These are phyloP conservation scores for Cynopterus sphinx DNA, from an alignment of 2,797 vertebrate genomes.

Conservation along the genomic window DNA sequence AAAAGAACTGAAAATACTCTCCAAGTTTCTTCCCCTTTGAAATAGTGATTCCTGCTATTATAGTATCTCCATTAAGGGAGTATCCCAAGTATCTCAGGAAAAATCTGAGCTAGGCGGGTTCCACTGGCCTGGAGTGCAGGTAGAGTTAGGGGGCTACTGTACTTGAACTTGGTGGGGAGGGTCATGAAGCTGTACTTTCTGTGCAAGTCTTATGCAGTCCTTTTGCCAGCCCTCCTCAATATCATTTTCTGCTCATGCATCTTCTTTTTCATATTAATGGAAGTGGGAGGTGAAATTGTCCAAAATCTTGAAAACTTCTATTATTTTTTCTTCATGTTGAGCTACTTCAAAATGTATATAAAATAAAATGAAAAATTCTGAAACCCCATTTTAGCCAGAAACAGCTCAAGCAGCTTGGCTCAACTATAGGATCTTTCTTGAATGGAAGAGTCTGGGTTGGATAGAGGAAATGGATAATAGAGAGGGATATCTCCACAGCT, in stretches of 20 bases:
- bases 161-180: not conserved
- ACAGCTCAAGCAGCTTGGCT: not conserved
- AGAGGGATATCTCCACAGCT: no score
- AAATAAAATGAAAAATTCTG: not conserved
- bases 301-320: not conserved
- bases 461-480: no score
- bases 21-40: not conserved
- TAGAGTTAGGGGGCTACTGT: not conserved
- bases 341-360: not conserved
- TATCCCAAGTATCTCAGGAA: not conserved
- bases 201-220: not conserved
- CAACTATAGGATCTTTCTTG: not conserved
- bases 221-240: not conserved
- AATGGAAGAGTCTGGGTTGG: not conserved
- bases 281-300: not conserved
- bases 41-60: not conserved
- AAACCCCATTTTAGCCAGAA: not conserved
- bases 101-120: not conserved
- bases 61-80: not conserved
- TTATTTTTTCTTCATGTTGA: not conserved
- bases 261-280: not conserved
- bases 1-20: not conserved
- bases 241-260: not conserved
- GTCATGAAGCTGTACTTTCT: not conserved
- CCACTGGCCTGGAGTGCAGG: not conserved